Conservation (phyloP, 2,113 vertebrate species). For the Amblyornis subalaris region DNA sequence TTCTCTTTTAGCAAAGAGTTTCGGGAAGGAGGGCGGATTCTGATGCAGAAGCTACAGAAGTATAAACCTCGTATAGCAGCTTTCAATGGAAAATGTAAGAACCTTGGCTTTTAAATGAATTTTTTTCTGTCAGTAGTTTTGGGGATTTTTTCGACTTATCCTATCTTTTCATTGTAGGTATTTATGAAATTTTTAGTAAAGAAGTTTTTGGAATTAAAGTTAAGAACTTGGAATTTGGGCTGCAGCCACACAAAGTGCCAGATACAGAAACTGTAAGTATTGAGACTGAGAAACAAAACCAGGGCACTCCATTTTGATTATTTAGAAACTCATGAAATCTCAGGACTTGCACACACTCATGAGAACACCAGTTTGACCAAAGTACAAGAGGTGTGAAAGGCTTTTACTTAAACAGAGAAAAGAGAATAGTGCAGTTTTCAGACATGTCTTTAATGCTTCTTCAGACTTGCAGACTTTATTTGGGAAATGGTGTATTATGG, state of each 20-base stretch:
- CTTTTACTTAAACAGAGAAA: not conserved
- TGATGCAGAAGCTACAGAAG: conserved; percentile 92
- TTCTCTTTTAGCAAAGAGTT: conserved; percentile 87
- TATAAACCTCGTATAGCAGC: conserved; percentile 94
- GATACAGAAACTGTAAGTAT: conserved; percentile 90
- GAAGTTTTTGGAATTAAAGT: conserved; percentile 95
- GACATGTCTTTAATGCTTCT: not conserved
- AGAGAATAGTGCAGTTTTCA: not conserved
- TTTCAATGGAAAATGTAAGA: conserved; percentile 99
- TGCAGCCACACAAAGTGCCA: conserved; percentile 95
- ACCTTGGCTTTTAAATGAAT: not conserved
- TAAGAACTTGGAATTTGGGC: conserved; percentile 94
- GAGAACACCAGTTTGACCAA: not conserved
- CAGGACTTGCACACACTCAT: not conserved
- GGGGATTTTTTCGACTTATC: not conserved
- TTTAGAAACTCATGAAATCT: not conserved
- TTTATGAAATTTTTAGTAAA: conserved; percentile 99
- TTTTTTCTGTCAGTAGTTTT: not conserved
- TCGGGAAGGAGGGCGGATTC: conserved; percentile 94
- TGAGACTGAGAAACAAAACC: not conserved
- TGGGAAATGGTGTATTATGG: not conserved
- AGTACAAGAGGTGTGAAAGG: not conserved
- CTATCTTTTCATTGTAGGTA: conserved; percentile 78
- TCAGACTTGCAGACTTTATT: not conserved
- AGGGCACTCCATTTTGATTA: not conserved